Evolutionary conservation across 2,797 vertebrate genomes (phyloP), one percentile per base, ranked within the genome.

Genomic region (Cirrhinus molitorella): DNA sequence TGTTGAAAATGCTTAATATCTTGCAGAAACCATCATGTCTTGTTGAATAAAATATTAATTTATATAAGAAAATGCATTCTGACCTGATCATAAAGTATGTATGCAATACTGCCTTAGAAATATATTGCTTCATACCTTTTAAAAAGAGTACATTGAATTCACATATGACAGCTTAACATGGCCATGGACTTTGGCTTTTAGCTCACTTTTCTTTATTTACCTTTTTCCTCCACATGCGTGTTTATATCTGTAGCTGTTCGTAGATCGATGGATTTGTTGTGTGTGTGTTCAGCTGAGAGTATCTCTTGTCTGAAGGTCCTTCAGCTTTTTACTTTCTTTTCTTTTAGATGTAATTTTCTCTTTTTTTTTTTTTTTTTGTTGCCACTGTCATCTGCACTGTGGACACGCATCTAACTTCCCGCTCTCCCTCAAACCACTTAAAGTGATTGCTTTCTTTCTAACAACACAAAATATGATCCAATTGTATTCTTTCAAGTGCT

Each of bases 401-500:
- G 12, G 31, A 74, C 45, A 6, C 17, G 9, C 71, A 47, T 25
- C 55, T 72, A 49, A 72, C 31, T 34, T 23, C 59, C 40, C 28
- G 9, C 25, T 61, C 40, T 40, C 21, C 45, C 23, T 28, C 16
- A 80, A 51, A 68, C 49, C 81, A 83, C 81, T 86, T 25, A 55
- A 31, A 72, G 77, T 23, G 77, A 80, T 83, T 86, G 77, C 68
- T 77, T 83, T 86, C 77, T 80, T 53, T 47, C 37, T 76, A 63
- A 59, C 81, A 83, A 34, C 12, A 57, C 79, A 81, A 84, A 80
- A 70, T 71, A 85, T 79, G 86, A 83, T 85, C 79, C 76, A 73
- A 82, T 85, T 67, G 68, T 37, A 57, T 74, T 31, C 83, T 82
- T 77, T 70, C 71, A 75, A 55, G 28, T 76, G 74, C 80, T 71